Conservation (phyloP, 2,888 invertebrate species). For the Spicauda simplicius region DNA sequence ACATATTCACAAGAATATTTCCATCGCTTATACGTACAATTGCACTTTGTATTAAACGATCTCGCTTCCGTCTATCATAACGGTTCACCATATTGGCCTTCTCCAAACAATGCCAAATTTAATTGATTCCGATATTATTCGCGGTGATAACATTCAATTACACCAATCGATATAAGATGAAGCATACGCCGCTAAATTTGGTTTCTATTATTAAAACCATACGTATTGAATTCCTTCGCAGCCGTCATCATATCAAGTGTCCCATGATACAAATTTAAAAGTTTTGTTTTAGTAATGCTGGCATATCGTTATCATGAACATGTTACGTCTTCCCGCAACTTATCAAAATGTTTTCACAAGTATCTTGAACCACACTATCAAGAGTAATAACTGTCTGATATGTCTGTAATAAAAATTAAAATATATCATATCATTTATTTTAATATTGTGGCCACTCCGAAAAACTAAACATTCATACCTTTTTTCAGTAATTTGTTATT, state of each 20-base stretch:
- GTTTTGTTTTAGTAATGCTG: slow-evolving; percentile 12
- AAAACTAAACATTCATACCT: too few species aligned
- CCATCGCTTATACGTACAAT: background rate
- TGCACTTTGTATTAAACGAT: background rate
- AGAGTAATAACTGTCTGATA: too few species aligned
- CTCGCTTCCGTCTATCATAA: background rate
- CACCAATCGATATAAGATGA: slow-evolving; percentile 14
- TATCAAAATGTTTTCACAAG: too few species aligned
- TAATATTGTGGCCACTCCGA: too few species aligned
- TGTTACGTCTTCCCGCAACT: too few species aligned
- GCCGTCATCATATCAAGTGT: slow-evolving; percentile 18
- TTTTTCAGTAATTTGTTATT: too few species aligned
- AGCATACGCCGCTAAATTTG: slow-evolving; percentile 1
- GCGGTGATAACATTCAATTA: slow-evolving; percentile 28
- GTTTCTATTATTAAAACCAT: slow-evolving; percentile 15
- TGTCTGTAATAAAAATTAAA: too few species aligned
- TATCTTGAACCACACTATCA: too few species aligned
- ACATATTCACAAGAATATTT: background rate
- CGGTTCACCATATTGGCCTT: background rate
- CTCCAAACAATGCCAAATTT: slow-evolving; percentile 29
- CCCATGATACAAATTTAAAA: slow-evolving; percentile 8
- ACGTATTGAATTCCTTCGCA: slow-evolving; percentile 5
- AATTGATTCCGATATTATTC: slow-evolving; percentile 32
- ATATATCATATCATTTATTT: too few species aligned
- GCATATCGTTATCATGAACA: background rate